Evolutionary conservation across 1,140 invertebrate genomes (phyloP).

Genomic region (Drosophila parvula): DNA sequence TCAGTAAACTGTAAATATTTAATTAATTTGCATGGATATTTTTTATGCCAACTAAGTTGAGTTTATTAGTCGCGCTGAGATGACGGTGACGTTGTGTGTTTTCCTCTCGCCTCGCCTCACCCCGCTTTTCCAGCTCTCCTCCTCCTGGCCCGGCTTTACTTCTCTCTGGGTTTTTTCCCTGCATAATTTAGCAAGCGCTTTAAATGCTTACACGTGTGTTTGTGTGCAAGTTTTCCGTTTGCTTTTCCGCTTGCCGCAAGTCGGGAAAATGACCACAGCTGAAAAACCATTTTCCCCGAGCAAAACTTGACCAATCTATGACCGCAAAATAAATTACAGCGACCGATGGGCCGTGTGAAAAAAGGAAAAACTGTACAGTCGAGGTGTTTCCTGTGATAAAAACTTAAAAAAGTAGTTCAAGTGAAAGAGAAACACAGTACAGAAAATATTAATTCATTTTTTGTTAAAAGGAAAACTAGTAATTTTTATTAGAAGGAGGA

Average conservation of each 20-base stretch:
- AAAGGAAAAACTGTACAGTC: neutral
- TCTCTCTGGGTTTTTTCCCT: constrained; percentile 7
- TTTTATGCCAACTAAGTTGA: constrained; percentile 75
- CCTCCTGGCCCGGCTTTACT: neutral
- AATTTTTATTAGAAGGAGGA: too few relatives aligned
- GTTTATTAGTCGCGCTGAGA: constrained; percentile 71
- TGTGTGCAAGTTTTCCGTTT: constrained; percentile 29
- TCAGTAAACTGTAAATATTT: constrained; percentile 81
- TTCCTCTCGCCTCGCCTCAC: neutral
- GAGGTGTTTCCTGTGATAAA: constrained; percentile 10
- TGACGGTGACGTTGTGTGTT: constrained; percentile 30
- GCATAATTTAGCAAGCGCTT: constrained; percentile 45
- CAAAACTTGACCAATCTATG: constrained; percentile 24
- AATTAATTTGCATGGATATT: constrained; percentile 82
- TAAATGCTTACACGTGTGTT: constrained; percentile 43
- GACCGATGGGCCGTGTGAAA: constrained; percentile 9
- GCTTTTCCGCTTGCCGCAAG: constrained; percentile 6
- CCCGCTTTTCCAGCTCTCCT: constrained; percentile 22
- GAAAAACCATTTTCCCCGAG: constrained; percentile 18
- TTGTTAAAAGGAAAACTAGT: neutral
- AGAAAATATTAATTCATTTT: neutral
- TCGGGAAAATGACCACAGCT: constrained; percentile 38
- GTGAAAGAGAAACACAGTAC: too few relatives aligned
- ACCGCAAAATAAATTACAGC: constrained; percentile 17
- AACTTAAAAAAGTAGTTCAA: neutral